Base-by-base conservation (phyloP, 2,888 invertebrate species). In the Philereme vetulata region DNA sequence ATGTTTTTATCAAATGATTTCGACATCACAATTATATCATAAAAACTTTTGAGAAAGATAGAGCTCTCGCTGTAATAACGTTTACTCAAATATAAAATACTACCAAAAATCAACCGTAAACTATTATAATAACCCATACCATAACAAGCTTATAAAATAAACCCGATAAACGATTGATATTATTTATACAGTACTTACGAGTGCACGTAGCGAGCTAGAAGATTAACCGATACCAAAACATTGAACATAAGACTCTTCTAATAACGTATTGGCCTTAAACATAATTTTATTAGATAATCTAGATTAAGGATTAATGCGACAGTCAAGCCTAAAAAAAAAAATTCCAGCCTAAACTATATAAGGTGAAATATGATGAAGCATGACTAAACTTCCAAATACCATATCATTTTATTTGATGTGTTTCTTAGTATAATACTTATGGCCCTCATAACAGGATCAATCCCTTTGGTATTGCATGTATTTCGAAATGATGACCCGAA, bases 261-360 rank as follows among this genome's bases (percentile, higher is more conserved):
- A 78, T 78, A 78, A 78, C 69, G 76, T 78, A 76, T 80, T 80
- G 78, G 76, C 81, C 72, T 76, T 70, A 70, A 74, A 69, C 78
- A 78, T 81, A 74, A 85, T 84, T 82, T 81, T 79, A 71, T 66
- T 56, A 78, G 86, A 86, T 87, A 76, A 88, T 86, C 85, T 84
- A 78, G 82, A 84, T 86, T 84, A 81, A 67, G 72, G 72, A 81
- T 81, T 81, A 83, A 84, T 83, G 76, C 67, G 63, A 68, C 70
- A 45, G 70, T 52, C 56, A 66, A 65, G 62, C 72, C 67, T 67
- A 66, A 73, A 72, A 71, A 64, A 62, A 68, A 67, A 68, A 53
- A 21, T 8, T 6, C 4, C 5, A 32, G 45, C 7, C 5, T 5
- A 7, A 45, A 45, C 54, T 50, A 65, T 46, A 56, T 53, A n/a